Evolutionary conservation across 2,797 vertebrate genomes (phyloP).

Genomic region (Calcarius lapponicus): DNA sequence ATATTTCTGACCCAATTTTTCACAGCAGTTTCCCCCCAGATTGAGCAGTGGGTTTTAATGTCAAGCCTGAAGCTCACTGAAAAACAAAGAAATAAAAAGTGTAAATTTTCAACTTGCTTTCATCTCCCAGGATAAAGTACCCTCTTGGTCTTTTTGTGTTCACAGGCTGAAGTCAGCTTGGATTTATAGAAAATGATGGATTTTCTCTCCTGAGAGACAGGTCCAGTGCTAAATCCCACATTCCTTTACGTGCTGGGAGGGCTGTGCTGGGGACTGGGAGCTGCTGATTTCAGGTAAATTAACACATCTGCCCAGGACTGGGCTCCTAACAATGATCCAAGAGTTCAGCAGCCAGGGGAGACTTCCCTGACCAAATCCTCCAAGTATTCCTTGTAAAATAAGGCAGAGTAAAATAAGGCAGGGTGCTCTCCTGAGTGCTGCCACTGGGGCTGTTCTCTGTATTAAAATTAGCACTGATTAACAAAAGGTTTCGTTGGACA

Average conservation of each 20-base stretch:
- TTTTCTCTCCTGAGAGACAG: neutral
- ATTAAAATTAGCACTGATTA: neutral
- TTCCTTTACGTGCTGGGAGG: neutral
- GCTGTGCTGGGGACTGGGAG: neutral
- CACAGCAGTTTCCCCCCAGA: neutral
- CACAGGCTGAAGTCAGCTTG: neutral
- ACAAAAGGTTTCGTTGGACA: neutral
- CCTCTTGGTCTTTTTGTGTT: neutral
- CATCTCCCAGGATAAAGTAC: neutral
- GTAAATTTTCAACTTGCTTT: neutral
- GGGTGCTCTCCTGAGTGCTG: neutral
- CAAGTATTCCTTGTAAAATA: neutral
- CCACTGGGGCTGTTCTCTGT: neutral
- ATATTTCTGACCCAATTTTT: constrained; percentile 57
- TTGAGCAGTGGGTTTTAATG: neutral
- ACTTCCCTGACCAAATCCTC: neutral
- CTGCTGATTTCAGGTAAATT: neutral
- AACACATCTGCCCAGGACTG: neutral
- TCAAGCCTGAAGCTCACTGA: neutral
- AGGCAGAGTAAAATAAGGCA: neutral
- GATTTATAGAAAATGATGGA: neutral
- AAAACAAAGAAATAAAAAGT: constrained; percentile 1
- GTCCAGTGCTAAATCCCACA: neutral
- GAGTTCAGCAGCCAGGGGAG: neutral
- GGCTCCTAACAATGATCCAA: neutral